A percentile compares a stretch with the other conserved stretches of the same genome.
Conservation (phyloP, 2,888 invertebrate genomes). For the Tortricodes alternella region DNA sequence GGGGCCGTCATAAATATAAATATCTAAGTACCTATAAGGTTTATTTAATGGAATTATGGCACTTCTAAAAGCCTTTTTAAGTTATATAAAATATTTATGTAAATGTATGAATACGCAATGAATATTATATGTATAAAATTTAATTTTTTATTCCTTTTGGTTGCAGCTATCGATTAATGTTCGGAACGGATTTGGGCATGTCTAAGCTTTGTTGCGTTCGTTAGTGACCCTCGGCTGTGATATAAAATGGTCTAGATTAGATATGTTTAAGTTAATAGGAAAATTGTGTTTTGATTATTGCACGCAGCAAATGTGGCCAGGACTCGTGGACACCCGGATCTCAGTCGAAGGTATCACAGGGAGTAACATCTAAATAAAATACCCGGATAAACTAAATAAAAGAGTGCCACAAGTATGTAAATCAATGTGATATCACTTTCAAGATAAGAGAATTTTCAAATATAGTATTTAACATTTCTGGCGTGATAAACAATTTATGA, state of each 20-base stretch:
- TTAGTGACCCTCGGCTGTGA: conserved; percentile 77
- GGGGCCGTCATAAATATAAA: too few species aligned
- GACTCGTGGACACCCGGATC: conserved; percentile 84
- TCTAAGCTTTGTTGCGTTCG: conserved; percentile 72
- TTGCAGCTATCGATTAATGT: conserved; percentile 80
- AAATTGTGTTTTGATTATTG: conserved; percentile 67
- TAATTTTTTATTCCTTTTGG: conserved; percentile 61
- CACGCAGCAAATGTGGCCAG: conserved; percentile 82
- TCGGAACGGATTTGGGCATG: conserved; percentile 81
- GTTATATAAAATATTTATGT: conserved; percentile 21
- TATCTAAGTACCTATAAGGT: too few species aligned
- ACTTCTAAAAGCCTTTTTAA: background rate
- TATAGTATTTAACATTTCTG: conserved; percentile 10
- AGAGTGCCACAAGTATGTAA: conserved; percentile 42
- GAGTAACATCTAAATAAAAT: conserved; percentile 76
- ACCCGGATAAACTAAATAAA: conserved; percentile 28
- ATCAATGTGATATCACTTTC: conserved; percentile 31
- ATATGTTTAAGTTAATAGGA: conserved; percentile 59
- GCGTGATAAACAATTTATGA: conserved; percentile 1
- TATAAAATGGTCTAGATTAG: conserved; percentile 67
- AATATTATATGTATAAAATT: conserved; percentile 29
- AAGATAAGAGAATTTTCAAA: conserved; percentile 18
- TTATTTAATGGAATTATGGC: background rate
- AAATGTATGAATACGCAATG: conserved; percentile 15
- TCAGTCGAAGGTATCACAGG: conserved; percentile 85